Evolutionary conservation across 1,140 invertebrate genomes (phyloP).

Genomic region (Nasonia vitripennis): DNA sequence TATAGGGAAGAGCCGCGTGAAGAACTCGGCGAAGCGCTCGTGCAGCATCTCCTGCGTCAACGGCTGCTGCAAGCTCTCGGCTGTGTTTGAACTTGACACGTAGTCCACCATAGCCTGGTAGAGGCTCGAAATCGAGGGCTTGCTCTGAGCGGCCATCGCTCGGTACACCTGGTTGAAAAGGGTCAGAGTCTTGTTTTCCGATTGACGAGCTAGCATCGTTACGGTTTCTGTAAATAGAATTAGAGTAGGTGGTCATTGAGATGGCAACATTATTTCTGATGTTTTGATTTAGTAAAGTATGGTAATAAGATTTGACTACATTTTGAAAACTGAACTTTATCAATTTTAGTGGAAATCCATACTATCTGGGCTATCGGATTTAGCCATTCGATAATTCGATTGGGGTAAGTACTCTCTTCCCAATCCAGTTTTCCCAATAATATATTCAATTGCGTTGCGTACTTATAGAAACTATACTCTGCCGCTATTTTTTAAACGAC

Average conservation of each 20-base stretch:
- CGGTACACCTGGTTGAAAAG: conserved; percentile 86
- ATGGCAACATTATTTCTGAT: no score
- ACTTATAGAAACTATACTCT: no score
- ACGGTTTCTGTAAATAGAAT: conserved; percentile 82
- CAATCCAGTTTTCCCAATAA: no score
- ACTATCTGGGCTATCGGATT: no score
- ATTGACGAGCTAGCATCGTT: conserved; percentile 81
- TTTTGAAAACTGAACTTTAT: no score
- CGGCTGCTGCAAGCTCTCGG: conserved; percentile 57
- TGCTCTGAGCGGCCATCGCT: conserved; percentile 80
- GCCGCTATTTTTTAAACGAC: no score
- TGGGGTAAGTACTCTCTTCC: no score
- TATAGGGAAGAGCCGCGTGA: conserved; percentile 87
- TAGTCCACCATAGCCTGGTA: conserved; percentile 84
- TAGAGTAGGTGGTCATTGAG: background rate
- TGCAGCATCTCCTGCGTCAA: conserved; percentile 74
- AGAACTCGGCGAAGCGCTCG: conserved; percentile 84
- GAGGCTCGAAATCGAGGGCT: conserved; percentile 79
- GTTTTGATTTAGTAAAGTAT: no score
- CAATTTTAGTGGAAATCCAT: no score
- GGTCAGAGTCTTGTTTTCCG: conserved; percentile 86
- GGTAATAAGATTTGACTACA: no score
- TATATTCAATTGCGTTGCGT: no score
- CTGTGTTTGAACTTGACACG: conserved; percentile 70
- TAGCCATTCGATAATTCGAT: no score